Base-by-base conservation (phyloP, 2,113 vertebrate genomes). In the Cryptotis parvus region DNA sequence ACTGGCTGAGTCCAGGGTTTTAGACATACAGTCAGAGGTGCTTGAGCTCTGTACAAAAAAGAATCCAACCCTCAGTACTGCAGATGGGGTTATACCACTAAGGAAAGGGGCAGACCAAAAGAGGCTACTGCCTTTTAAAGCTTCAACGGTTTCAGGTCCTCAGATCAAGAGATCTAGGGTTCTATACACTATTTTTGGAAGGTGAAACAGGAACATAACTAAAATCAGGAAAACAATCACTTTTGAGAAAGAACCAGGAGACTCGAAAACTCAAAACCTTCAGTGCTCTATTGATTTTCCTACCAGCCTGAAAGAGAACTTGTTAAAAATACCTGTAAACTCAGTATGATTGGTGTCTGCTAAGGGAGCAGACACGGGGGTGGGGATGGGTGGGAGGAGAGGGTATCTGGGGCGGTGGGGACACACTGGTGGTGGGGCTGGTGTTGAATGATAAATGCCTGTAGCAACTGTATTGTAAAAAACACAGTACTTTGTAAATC, bases 1-100 rank as follows among this genome's bases (percentile, higher is more conserved):
- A 27, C 98, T 98, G 96, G 98, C 99, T 70, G 99, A 99, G 97
- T 99, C 99, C 78, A 99, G 98, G 70, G 98, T 98, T 98, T 99
- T 99, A 52, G 98, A 98, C 97, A 98, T 97, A 61, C 98, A 98
- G 97, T 99, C 98, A 92, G 98, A 97, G 90, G 98, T 97, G 95
- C 96, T 95, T 80, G 97, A 97, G 96, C 97, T 98, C 99, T 99
- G 78, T 91, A 79, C n/a, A 77, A 89, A 43, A 4, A 70, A 81
- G 52, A 90, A 78, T 10, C 41, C 92, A 72, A 89, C 11, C 55
- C 43, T 77, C 85, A 91, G 35, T 55, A 76, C 90, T 89, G 58
- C n/a, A 70, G 29, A 82, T 81, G 45, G 29, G 63, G 91, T 70
- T 91, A 84, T 43, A 91, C 5, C 12, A 83, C 58, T 82, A 87